Evolutionary conservation across 2,888 invertebrate species (phyloP).

Genomic region (Epinotia brunnichana): DNA sequence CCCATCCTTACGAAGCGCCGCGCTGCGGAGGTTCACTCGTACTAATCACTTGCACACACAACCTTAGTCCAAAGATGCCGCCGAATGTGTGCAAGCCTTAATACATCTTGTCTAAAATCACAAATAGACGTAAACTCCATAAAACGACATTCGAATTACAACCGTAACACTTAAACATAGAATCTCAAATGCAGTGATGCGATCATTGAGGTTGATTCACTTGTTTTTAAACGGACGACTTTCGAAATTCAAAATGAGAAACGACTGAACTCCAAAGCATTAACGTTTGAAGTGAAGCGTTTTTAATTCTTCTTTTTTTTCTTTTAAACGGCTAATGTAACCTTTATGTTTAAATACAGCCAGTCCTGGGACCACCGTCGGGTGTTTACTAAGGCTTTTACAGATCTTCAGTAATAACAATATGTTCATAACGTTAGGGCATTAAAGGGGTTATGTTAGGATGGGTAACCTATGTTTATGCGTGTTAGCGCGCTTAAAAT

Average conservation of each 20-base stretch:
- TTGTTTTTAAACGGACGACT: not conserved
- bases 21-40: slow-evolving; percentile 71
- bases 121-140: slow-evolving; percentile 48
- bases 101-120: slow-evolving; percentile 12
- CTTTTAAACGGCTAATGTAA: slow-evolving; percentile 63
- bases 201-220: not conserved
- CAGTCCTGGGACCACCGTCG: slow-evolving; percentile 71
- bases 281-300: slow-evolving; percentile 51
- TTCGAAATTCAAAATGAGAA: slow-evolving; percentile 47
- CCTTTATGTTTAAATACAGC: slow-evolving; percentile 67
- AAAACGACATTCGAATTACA: slow-evolving; percentile 50
- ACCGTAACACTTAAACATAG: slow-evolving; percentile 39
- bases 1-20: slow-evolving; percentile 69
- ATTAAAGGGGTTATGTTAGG: slow-evolving; percentile 33
- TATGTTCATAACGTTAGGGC: slow-evolving; percentile 42
- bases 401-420: slow-evolving; percentile 52
- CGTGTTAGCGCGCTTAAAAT: slow-evolving; percentile 34
- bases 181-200: not conserved
- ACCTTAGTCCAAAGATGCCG: slow-evolving; percentile 67
- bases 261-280: slow-evolving; percentile 52
- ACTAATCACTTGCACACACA: slow-evolving; percentile 77
- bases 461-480: slow-evolving; percentile 39
- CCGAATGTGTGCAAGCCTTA: slow-evolving; percentile 66
- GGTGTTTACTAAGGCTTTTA: slow-evolving; percentile 67
- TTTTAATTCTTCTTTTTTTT: slow-evolving; percentile 49